These are phyloP conservation scores for Aethes cnicana DNA, from an alignment of 2,888 invertebrate species.

Conservation along the genomic window DNA sequence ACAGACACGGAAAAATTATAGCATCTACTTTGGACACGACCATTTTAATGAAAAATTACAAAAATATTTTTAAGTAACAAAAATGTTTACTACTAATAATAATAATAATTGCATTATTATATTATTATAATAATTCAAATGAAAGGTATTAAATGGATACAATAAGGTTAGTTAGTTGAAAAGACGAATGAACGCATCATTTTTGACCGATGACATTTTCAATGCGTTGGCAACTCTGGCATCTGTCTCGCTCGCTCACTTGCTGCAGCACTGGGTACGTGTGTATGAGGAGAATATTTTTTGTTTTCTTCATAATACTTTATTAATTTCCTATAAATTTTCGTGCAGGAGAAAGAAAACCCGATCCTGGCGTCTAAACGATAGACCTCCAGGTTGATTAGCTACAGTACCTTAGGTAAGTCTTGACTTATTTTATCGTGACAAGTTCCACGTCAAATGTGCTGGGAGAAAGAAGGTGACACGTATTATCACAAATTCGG, in stretches of 20 bases:
- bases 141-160: too few relatives aligned
- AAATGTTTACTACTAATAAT: too few relatives aligned
- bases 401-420: conserved; percentile 79
- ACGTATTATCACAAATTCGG: conserved; percentile 75
- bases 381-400: conserved; percentile 71
- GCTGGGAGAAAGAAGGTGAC: conserved; percentile 77
- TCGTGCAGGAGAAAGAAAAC: conserved; percentile 64
- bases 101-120: too few relatives aligned
- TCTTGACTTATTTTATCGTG: conserved; percentile 58
- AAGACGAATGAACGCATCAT: conserved; percentile 13
- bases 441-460: conserved; percentile 81
- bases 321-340: conserved; percentile 49
- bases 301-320: conserved; percentile 45
- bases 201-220: conserved; percentile 20
- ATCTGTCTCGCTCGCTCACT: conserved; percentile 61
- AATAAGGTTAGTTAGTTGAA: background rate
- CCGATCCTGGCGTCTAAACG: conserved; percentile 73
- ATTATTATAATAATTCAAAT: too few relatives aligned
- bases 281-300: conserved; percentile 47
- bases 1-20: too few relatives aligned
- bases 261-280: conserved; percentile 76
- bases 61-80: too few relatives aligned
- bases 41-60: background rate
- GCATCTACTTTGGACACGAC: background rate
- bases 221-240: conserved; percentile 31